These are phyloP conservation scores for Schrankia costaestrigalis DNA, from an alignment of 2,888 invertebrate species.

Conservation along the genomic window DNA sequence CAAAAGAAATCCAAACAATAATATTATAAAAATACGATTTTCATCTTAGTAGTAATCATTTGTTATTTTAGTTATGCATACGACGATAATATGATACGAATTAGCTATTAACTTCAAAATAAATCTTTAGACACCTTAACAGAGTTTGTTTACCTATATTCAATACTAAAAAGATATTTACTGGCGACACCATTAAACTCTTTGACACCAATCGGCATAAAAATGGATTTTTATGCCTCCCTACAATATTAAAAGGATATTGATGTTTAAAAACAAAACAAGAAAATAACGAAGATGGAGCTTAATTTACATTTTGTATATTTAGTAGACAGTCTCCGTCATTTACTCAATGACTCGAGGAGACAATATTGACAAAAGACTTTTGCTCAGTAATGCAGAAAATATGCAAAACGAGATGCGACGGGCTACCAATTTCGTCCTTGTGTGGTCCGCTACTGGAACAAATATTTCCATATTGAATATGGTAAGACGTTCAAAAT, in stretches of 20 bases:
- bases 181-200: slow-evolving; percentile 38
- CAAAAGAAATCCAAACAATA: slow-evolving; percentile 1
- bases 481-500: slow-evolving; percentile 31
- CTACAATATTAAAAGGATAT: slow-evolving; percentile 35
- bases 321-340: slow-evolving; percentile 47
- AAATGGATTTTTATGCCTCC: slow-evolving; percentile 36
- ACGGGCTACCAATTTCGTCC: slow-evolving; percentile 50
- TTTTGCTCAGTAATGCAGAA: slow-evolving; percentile 67
- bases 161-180: slow-evolving; percentile 31
- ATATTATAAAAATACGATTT: slow-evolving; percentile 7
- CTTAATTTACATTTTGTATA: slow-evolving; percentile 54
- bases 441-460: slow-evolving; percentile 60
- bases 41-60: no score
- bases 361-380: slow-evolving; percentile 75
- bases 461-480: slow-evolving; percentile 48
- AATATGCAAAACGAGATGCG: slow-evolving; percentile 68
- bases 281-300: slow-evolving; percentile 31
- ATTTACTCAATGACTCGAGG: slow-evolving; percentile 59
- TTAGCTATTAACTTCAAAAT: slow-evolving; percentile 14
- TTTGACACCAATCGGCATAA: slow-evolving; percentile 36
- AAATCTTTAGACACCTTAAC: slow-evolving; percentile 7
- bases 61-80: no score
- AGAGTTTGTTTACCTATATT: slow-evolving; percentile 19
- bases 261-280: slow-evolving; percentile 37
- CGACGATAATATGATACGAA: no score